Base-by-base conservation (phyloP, 2,797 vertebrate genomes). In the Nyctalus aviator region DNA sequence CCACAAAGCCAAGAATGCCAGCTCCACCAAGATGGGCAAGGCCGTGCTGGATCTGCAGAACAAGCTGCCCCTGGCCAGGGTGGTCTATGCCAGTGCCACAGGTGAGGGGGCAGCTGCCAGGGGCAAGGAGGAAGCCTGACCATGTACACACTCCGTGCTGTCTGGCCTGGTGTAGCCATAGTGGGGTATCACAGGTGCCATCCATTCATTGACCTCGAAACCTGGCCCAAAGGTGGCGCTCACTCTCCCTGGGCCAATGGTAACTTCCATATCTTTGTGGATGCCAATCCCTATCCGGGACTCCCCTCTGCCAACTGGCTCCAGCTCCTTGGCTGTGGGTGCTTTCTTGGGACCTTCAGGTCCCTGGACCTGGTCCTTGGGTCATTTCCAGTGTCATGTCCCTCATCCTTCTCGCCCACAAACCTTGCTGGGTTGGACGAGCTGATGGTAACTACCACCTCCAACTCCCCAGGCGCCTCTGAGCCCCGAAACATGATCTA, bases 401-500 rank as follows among this genome's bases (percentile, higher is more conserved):
- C 44, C 11, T 27, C 27, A 73, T 46, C 46, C 46, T 44, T 41
- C 37, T 25, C 6, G 5, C 18, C 6, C 6, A 21, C 21, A 5
- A 8, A 6, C 46, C 62, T 53, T 12, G 17, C 23, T 9, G 3
- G n/a, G 32, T 20, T 27, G 5, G 79, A 46, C 25, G 35, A 44
- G 46, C 87, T 97, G 48, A 97, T 0, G 0, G 66, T 48, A 18
- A 83, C 20, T 48, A 17, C 37, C 75, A 25, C 75, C 12, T 84
- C 44, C 44, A 82, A 30, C 64, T 8, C 55, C 12, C 90, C 97
- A 99, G 99, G 99, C 98, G 99, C 99, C 97, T 99, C 99, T 11
- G 99, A 99, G 98, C 99, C 99, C 98, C 99, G 99, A 98, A 99
- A 99, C 98, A 99, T 99, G 99, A 99, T 99, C 97, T 99, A 99